phyloP scores from a whole-genome alignment of 2,797 vertebrate genomes.

The Tapirus indicus region DNA sequence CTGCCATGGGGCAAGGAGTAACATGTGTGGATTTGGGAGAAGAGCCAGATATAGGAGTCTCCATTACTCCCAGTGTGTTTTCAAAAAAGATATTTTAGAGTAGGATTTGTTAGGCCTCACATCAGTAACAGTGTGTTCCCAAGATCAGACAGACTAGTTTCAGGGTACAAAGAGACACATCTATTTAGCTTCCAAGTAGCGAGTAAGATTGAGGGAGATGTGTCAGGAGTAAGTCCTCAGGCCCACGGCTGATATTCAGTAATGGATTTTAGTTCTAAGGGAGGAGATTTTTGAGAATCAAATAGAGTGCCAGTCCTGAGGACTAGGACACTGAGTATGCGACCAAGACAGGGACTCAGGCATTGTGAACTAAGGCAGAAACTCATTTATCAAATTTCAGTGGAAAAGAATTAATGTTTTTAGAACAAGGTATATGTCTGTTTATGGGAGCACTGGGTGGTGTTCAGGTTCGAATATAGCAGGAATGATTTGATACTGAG shows the following conservation, averaged over 20 bases:
- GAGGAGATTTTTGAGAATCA: neutral
- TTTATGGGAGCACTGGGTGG: neutral
- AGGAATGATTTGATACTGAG: neutral
- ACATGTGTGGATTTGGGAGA: neutral
- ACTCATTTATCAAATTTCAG: neutral
- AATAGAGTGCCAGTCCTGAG: neutral
- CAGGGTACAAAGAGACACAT: neutral
- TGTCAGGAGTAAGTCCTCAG: neutral
- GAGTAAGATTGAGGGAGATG: neutral
- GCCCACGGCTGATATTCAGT: neutral
- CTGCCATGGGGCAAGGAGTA: fast-evolving
- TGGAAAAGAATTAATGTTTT: neutral
- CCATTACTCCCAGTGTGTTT: neutral
- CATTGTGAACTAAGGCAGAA: neutral
- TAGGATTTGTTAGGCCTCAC: neutral
- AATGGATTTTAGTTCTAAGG: neutral
- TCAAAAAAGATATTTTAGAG: neutral
- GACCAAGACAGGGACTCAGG: neutral
- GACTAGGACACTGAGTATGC: neutral
- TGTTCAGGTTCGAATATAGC: neutral
- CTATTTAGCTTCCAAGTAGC: neutral
- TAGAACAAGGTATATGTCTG: neutral
- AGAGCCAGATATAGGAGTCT: neutral
- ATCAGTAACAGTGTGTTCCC: neutral
- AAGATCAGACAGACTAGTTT: neutral